Conservation (phyloP, 1,140 invertebrate species). For the Copidosoma floridanum region DNA sequence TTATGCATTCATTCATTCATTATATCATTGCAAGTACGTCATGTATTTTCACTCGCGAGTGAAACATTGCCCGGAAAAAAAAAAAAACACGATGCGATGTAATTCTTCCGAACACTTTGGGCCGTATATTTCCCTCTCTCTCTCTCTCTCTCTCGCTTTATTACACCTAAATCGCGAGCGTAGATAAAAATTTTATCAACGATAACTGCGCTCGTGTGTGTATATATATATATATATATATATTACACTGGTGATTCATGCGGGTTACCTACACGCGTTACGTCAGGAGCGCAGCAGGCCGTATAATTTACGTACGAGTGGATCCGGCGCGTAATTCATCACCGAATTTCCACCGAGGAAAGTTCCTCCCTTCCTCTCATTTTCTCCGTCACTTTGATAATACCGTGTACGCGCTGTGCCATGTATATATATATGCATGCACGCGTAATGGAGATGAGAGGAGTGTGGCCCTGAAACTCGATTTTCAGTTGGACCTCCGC, state of each 20-base stretch:
- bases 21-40: no score
- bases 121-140: background rate
- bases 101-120: no score
- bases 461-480: background rate
- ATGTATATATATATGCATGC: background rate
- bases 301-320: conserved; percentile 22
- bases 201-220: background rate
- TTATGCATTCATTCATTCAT: no score
- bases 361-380: conserved; percentile 5
- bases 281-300: conserved; percentile 7
- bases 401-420: background rate
- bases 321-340: conserved; percentile 27
- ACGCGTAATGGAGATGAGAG: background rate
- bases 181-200: background rate
- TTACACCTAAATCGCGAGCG: background rate
- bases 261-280: background rate
- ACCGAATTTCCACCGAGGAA: conserved; percentile 9
- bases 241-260: background rate
- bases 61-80: no score
- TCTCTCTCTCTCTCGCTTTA: background rate
- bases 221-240: no score
- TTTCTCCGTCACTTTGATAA: no score
- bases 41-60: no score
- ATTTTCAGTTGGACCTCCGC: conserved; percentile 5
- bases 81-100: no score